Conservation (phyloP, 2,888 invertebrate species). For the Anaspis maculata region DNA sequence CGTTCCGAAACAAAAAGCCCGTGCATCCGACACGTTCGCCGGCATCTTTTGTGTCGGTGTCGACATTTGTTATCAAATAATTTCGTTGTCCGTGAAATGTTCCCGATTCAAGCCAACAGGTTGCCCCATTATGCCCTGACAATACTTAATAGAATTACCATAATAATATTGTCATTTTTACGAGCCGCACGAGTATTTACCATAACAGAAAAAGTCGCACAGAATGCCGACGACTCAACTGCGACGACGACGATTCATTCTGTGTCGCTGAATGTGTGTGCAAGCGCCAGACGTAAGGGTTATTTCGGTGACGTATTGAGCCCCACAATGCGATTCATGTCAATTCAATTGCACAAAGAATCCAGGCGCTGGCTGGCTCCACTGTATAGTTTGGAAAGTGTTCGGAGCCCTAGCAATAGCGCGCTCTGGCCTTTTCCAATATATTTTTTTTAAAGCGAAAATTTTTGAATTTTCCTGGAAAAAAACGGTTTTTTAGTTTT, state of each 20-base stretch:
- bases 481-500: too few species aligned
- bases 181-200: conserved; percentile 38
- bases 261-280: conserved; percentile 16
- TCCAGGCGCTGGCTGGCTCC: too few species aligned
- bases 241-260: too few species aligned
- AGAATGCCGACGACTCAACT: conserved; percentile 6
- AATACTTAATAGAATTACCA: conserved; percentile 44
- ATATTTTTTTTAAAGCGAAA: too few species aligned
- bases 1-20: conserved; percentile 28
- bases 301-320: conserved; percentile 35
- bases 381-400: too few species aligned
- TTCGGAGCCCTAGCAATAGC: too few species aligned
- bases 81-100: conserved; percentile 42
- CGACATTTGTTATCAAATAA: conserved; percentile 42
- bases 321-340: conserved; percentile 37
- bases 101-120: conserved; percentile 41
- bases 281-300: conserved; percentile 29
- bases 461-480: too few species aligned
- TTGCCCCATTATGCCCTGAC: conserved; percentile 37
- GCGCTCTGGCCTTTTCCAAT: too few species aligned
- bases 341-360: conserved; percentile 37
- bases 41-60: conserved; percentile 33
- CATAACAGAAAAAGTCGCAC: conserved; percentile 35
- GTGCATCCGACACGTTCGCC: conserved; percentile 32
- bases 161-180: conserved; percentile 45